Evolutionary conservation across 1,140 invertebrate genomes (phyloP), one percentile per base, ranked within the genome.

Genomic region (Drosophila trapezifrons): DNA sequence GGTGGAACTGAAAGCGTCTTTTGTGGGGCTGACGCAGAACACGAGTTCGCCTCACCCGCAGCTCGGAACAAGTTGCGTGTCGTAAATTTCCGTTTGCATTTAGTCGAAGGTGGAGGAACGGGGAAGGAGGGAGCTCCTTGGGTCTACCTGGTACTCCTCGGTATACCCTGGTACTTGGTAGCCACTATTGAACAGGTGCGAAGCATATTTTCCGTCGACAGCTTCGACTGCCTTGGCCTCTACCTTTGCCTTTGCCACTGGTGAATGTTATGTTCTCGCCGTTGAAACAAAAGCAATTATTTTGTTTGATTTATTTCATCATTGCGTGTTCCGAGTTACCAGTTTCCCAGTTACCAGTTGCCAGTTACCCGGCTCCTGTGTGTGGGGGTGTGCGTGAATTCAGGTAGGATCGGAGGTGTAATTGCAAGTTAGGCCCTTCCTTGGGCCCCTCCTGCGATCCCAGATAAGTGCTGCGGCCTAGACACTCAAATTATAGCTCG

Each of bases 271-370:
- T 86, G 76, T 76, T 79, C 58, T 80, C 66, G 65, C 76, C 73
- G 83, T 64, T 89, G 64, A 75, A 87, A 89, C 71, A 80, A 78
- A 79, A 84, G 77, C 85, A 80, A 80, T 84, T 84, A 89, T 83
- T 84, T 89, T 82, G 73, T 80, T 89, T 87, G 83, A 87, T 87
- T 87, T 87, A 87, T 87, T 89, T 87, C 51, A 56, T 84, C 79
- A 89, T 89, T 87, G 83, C 83, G 80, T 86, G 84, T 63, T 62
- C 51, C 40, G 42, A 37, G 58, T 43, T 57, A 46, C 35, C 42
- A 38, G 22, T 47, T 42, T 42, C 17, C 51, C 51, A 54, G 84
- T 62, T 58, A 43, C 35, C 32, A 37, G 32, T 43, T 52, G 35
- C 35, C 46, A 37, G n/a, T 58, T 42, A 42, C 22, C 32, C 20